Percentiles rank a stretch among this genome's conserved stretches.
These are phyloP conservation scores for Malthinus seriepunctatus DNA, from an alignment of 2,888 invertebrate genomes.

Conservation along the genomic window DNA sequence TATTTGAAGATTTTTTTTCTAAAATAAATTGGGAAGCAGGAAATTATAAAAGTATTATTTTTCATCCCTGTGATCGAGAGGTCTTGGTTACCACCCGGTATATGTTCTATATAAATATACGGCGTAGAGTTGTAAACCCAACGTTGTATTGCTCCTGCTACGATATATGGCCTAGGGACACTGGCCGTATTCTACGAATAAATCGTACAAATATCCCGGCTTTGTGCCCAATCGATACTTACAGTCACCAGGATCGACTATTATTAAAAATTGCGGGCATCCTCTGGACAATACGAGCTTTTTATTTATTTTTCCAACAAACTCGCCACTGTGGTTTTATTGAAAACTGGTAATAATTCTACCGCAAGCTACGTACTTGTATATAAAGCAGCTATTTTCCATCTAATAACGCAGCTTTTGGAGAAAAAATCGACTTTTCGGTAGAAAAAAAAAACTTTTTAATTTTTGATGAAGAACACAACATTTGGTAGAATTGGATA, in stretches of 20 bases:
- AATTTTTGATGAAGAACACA: conserved; percentile 25
- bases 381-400: neutral
- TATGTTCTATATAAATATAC: conserved; percentile 26
- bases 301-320: conserved; percentile 34
- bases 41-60: neutral
- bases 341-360: conserved; percentile 29
- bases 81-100: no score
- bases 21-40: no score
- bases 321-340: conserved; percentile 30
- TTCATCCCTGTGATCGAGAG: no score
- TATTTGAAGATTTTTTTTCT: no score
- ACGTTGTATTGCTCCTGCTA: conserved; percentile 43
- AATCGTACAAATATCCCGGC: conserved; percentile 49
- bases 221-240: conserved; percentile 45
- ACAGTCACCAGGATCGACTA: conserved; percentile 46
- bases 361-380: conserved; percentile 26
- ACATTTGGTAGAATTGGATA: conserved; percentile 20
- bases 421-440: neutral
- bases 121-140: conserved; percentile 36
- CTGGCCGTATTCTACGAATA: conserved; percentile 52
- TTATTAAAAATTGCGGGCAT: conserved; percentile 50
- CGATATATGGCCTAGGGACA: conserved; percentile 53
- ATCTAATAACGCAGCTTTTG: neutral
- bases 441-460: conserved; percentile 3
- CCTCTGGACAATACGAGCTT: conserved; percentile 44